phyloP scores from a whole-genome alignment of 1,140 invertebrate genomes.

The Arctopsyche grandis region DNA sequence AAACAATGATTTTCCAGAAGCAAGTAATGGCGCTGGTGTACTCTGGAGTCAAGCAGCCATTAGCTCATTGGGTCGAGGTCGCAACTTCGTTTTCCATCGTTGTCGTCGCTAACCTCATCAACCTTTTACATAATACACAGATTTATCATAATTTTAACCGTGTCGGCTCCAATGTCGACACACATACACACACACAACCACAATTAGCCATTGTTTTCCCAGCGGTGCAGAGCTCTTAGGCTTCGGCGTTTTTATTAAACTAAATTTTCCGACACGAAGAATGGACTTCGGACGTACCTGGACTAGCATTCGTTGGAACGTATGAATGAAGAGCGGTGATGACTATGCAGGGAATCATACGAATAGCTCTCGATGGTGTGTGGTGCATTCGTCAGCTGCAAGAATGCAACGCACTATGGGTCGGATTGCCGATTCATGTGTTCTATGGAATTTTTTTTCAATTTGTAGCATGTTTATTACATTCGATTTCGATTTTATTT shows the following conservation, averaged over 20 bases:
- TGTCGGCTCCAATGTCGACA: neutral
- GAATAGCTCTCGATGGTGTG: too few relatives aligned
- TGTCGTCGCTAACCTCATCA: constrained; percentile 39
- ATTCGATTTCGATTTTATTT: too few relatives aligned
- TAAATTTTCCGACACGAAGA: neutral
- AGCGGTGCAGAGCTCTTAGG: neutral
- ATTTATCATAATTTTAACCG: constrained; percentile 23
- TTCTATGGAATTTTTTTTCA: too few relatives aligned
- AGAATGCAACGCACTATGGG: too few relatives aligned
- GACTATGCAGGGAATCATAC: too few relatives aligned
- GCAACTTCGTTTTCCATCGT: constrained; percentile 15
- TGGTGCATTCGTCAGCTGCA: too few relatives aligned
- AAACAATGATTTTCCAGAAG: constrained; percentile 36
- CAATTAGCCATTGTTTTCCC: constrained; percentile 18
- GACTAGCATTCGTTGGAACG: too few relatives aligned
- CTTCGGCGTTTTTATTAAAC: too few relatives aligned
- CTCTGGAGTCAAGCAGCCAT: constrained; percentile 34
- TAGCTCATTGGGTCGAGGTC: constrained; percentile 44
- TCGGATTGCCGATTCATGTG: too few relatives aligned
- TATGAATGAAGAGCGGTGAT: too few relatives aligned
- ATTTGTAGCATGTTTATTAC: too few relatives aligned
- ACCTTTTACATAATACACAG: constrained; percentile 37
- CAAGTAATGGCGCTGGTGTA: neutral
- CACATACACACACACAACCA: neutral
- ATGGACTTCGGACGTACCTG: neutral